Conservation (phyloP, 2,797 vertebrate species). For the Lates japonicus region DNA sequence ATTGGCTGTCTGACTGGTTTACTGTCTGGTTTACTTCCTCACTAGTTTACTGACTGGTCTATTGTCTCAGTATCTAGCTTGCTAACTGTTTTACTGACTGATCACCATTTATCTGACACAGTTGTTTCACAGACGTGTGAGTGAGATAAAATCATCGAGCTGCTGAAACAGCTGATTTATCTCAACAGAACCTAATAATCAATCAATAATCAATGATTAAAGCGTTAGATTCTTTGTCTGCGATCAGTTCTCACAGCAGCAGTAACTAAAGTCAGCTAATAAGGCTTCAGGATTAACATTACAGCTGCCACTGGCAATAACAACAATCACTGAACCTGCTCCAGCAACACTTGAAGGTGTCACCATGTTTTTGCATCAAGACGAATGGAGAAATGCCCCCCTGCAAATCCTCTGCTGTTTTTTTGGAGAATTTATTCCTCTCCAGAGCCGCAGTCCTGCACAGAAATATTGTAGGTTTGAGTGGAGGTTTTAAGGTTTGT, state of each 20-base stretch:
- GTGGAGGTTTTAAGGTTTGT: neutral
- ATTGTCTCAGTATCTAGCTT: neutral
- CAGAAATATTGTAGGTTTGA: neutral
- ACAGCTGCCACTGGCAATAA: slow-evolving; percentile 32
- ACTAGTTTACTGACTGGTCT: neutral
- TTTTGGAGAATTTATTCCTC: neutral
- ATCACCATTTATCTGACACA: neutral
- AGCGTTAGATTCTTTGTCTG: neutral
- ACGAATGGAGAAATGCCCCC: slow-evolving; percentile 25
- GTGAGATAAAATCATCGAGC: no score
- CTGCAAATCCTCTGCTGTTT: slow-evolving; percentile 2
- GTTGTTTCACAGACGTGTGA: neutral
- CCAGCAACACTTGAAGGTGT: slow-evolving; percentile 36
- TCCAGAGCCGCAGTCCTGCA: neutral
- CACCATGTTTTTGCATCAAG: slow-evolving; percentile 41
- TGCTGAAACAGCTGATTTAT: neutral
- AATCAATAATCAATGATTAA: neutral
- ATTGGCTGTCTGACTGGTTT: neutral
- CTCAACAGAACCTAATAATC: neutral
- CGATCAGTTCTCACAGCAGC: neutral
- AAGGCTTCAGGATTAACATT: slow-evolving; percentile 45
- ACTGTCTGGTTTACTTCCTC: neutral
- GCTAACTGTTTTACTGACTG: neutral
- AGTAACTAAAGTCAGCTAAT: neutral
- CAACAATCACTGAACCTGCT: slow-evolving; percentile 12